Evolutionary conservation across 2,797 vertebrate genomes (phyloP).

Genomic region (Myotis myotis): DNA sequence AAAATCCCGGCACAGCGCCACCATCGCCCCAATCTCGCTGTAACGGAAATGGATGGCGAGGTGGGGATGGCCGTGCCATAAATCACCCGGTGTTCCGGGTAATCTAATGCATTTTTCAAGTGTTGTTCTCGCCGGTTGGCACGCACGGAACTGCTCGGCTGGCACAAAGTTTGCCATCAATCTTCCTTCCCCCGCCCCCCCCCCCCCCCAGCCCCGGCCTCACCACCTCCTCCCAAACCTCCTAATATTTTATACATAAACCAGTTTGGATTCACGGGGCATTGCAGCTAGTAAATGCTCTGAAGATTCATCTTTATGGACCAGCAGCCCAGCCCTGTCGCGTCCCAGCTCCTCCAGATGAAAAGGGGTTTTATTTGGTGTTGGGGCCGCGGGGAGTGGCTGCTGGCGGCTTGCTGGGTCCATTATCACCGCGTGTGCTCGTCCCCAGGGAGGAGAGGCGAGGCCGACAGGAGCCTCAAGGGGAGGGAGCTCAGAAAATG

Average conservation of each 20-base stretch:
- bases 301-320: conserved; percentile 74
- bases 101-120: conserved; percentile 81
- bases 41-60: conserved; percentile 68
- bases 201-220: not conserved
- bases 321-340: conserved; percentile 9
- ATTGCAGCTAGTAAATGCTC: conserved; percentile 75
- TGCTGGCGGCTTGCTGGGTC: not conserved
- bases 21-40: conserved; percentile 60
- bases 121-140: conserved; percentile 64
- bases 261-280: conserved; percentile 69
- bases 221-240: conserved; percentile 55
- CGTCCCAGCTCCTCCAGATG: conserved; percentile 75
- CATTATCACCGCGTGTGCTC: conserved; percentile 26
- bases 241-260: conserved; percentile 77
- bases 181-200: conserved; percentile 56
- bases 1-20: not conserved
- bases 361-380: conserved; percentile 74
- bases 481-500: not conserved
- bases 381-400: conserved; percentile 21
- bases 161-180: conserved; percentile 78
- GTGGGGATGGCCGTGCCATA: conserved; percentile 68
- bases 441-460: conserved; percentile 53
- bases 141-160: conserved; percentile 68
- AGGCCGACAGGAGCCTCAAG: not conserved
- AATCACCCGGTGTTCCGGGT: conserved; percentile 79